Evolutionary conservation across 2,113 vertebrate species (phyloP), one percentile per base, ranked within the genome.

Genomic region (Cebidichthys violaceus): DNA sequence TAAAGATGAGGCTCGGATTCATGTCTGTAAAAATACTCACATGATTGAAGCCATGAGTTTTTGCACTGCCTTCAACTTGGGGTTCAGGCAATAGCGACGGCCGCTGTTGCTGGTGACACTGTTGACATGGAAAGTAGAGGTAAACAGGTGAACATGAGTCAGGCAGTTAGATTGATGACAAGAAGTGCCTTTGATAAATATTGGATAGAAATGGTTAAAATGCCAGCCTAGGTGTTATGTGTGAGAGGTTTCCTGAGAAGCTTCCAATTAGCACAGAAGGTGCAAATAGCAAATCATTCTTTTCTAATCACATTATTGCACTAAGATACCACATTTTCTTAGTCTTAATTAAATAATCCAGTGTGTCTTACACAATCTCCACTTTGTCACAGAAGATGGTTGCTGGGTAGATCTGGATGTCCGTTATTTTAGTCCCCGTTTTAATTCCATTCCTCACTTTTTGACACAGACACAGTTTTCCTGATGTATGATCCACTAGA

Each of bases 321-420:
- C 45, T 6, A 47, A 5, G 5, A 47, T 47, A 0, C 2, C 0
- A 54, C 37, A 39, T 39, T 39, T 39, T 5, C 37, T 9, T 9
- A 61, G 9, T 55, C 17, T 27, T 17, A 17, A 57, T 67, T n/a
- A 35, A 14, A 54, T 8, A 20, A 29, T 29, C 41, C 7, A 24
- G 1, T 35, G 10, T 39, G 1, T 60, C 94, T 94, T 91, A 95
- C 94, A 94, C 60, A 84, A 95, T 89, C 86, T 94, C 94, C 33
- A 92, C 67, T 81, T 17, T 88, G 31, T 60, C 3, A 76, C 94
- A 95, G 84, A 89, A 90, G 22, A 1, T 0, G 15, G 85, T 77
- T 11, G 64, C 66, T 0, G 59, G 83, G 83, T 92, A 83, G 75
- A 95, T 92, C 41, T 59, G 91, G 66, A 95, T 37, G 55, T 91